Conservation (phyloP, 2,113 vertebrate species). For the Ophthalmolycus amberensis region DNA sequence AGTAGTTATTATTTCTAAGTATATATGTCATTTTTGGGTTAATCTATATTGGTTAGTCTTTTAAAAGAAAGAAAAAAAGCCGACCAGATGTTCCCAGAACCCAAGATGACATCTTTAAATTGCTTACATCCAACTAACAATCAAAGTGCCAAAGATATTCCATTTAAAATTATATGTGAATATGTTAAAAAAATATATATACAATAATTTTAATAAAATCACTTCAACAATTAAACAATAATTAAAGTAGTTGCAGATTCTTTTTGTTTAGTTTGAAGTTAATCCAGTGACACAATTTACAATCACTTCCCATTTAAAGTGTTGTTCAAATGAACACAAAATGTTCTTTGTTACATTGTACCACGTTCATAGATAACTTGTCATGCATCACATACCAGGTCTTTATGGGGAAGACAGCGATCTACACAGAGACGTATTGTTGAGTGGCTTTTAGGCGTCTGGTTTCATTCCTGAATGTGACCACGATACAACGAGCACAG, state of each 20-base stretch:
- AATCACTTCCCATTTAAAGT: not conserved
- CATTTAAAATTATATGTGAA: not conserved
- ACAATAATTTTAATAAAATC: not conserved
- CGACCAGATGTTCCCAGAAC: not conserved
- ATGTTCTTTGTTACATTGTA: not conserved
- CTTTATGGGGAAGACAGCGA: not conserved
- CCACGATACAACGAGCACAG: not conserved
- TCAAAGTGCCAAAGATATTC: not conserved
- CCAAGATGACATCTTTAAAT: not conserved
- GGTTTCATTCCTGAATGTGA: not conserved
- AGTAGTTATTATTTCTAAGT: not conserved
- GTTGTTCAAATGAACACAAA: no score
- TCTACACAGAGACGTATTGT: not conserved
- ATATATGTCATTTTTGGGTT: not conserved
- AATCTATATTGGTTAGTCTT: not conserved
- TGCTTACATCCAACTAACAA: not conserved
- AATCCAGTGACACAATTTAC: not conserved
- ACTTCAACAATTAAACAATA: not conserved
- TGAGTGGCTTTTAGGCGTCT: not conserved
- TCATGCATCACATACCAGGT: not conserved
- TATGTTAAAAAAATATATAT: not conserved
- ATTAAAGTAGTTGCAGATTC: not conserved
- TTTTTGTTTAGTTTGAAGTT: not conserved
- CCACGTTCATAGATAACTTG: not conserved
- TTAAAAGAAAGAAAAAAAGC: not conserved